Percentiles rank a stretch among this genome's conserved stretches.
Conservation (phyloP, 2,797 vertebrate genomes). For the Gallinago nigripennis region DNA sequence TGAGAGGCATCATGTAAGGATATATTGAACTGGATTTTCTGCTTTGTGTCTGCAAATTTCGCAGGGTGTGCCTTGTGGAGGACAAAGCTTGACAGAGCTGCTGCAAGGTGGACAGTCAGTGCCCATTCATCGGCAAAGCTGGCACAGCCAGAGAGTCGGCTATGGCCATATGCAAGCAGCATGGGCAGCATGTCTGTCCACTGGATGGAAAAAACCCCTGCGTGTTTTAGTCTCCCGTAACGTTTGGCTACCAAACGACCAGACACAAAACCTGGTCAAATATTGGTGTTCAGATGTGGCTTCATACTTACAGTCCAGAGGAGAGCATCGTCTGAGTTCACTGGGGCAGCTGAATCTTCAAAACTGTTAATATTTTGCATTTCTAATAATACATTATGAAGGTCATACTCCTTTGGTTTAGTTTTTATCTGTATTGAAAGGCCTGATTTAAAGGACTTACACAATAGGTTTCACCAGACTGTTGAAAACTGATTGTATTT, state of each 20-base stretch:
- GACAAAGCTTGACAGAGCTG: not conserved
- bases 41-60: not conserved
- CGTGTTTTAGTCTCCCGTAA: fast-evolving
- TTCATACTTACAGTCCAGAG: not conserved
- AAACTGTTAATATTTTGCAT: not conserved
- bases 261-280: not conserved
- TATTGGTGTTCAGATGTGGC: not conserved
- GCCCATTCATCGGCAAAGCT: fast-evolving
- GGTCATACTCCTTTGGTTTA: not conserved
- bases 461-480: not conserved
- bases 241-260: not conserved
- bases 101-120: not conserved
- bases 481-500: not conserved
- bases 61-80: fast-evolving
- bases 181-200: fast-evolving
- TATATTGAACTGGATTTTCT: not conserved
- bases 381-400: not conserved
- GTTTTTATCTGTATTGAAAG: not conserved
- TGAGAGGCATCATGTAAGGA: not conserved
- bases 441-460: not conserved
- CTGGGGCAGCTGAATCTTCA: not conserved
- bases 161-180: fast-evolving
- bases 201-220: not conserved
- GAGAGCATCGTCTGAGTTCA: not conserved
- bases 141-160: not conserved